Conservation (phyloP, 53 echinoderm and acorn worm genomes). For the Stichopus horrens region DNA sequence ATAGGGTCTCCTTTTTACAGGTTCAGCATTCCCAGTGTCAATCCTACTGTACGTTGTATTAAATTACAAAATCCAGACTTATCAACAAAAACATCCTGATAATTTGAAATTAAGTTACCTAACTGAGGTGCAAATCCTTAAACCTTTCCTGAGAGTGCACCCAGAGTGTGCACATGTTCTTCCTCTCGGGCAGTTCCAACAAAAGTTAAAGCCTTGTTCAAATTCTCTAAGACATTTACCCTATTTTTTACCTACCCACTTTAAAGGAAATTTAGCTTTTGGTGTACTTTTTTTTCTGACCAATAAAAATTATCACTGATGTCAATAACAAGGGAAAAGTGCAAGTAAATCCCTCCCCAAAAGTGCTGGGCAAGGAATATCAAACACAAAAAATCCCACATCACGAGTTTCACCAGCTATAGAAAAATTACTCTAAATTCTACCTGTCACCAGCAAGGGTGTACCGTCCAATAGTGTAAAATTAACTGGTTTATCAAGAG, state of each 20-base stretch:
- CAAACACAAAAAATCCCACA: not conserved
- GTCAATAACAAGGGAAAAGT: not conserved
- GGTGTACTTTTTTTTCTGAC: not conserved
- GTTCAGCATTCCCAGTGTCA: constrained; percentile 42
- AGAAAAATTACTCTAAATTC: not conserved
- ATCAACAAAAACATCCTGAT: constrained; percentile 28
- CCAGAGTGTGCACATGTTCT: not conserved
- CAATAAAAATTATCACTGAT: not conserved
- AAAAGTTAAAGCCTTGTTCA: not conserved
- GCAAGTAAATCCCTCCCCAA: not conserved
- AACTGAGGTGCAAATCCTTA: constrained; percentile 3
- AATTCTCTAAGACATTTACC: not conserved
- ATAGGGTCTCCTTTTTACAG: not conserved
- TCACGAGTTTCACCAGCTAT: not conserved
- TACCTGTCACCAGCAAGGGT: not conserved
- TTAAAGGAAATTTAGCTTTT: not conserved
- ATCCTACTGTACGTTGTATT: constrained; percentile 23
- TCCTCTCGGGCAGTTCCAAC: not conserved
- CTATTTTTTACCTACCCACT: not conserved
- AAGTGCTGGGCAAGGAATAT: not conserved
- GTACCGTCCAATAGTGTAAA: not conserved
- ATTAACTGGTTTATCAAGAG: not conserved
- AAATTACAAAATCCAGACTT: constrained; percentile 32
- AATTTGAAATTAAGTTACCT: not conserved
- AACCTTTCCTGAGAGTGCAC: constrained; percentile 8